These are phyloP conservation scores for Lithobates sylvaticus DNA, from an alignment of 2,797 vertebrate genomes.

Conservation along the genomic window DNA sequence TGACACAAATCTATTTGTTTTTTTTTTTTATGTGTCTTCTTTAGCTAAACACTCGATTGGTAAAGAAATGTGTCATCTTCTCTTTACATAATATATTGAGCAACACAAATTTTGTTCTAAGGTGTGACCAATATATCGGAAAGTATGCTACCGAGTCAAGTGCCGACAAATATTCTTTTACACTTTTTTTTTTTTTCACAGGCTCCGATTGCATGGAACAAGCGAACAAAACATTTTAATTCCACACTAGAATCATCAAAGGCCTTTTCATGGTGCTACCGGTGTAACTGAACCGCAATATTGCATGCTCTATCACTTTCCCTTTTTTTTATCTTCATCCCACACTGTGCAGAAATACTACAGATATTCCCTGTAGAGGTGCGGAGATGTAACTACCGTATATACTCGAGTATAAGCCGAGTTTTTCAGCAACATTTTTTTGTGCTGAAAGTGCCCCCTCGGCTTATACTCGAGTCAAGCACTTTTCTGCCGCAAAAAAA, in stretches of 20 bases:
- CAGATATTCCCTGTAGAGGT: background rate
- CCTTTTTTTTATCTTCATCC: background rate
- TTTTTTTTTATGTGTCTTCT: background rate
- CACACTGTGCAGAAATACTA: background rate
- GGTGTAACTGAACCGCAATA: background rate
- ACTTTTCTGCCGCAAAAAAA: too few species aligned
- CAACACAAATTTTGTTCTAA: background rate
- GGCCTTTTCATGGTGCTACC: background rate
- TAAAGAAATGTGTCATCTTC: slow-evolving; percentile 16
- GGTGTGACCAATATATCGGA: slow-evolving; percentile 16
- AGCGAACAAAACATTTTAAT: background rate
- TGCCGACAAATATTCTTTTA: background rate
- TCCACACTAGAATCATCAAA: slow-evolving; percentile 5
- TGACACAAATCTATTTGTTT: slow-evolving; percentile 12
- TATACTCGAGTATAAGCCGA: too few species aligned
- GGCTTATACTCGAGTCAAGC: too few species aligned
- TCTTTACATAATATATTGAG: background rate
- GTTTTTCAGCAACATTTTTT: too few species aligned
- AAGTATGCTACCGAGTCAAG: background rate
- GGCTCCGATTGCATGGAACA: slow-evolving; percentile 19
- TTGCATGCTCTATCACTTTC: slow-evolving; percentile 18
- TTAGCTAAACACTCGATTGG: background rate
- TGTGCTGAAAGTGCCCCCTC: too few species aligned
- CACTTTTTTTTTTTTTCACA: background rate
- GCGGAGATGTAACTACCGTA: too few species aligned